These are phyloP conservation scores for Pegea sp. DNA, from an alignment of 23 tunicate species.

Conservation along the genomic window DNA sequence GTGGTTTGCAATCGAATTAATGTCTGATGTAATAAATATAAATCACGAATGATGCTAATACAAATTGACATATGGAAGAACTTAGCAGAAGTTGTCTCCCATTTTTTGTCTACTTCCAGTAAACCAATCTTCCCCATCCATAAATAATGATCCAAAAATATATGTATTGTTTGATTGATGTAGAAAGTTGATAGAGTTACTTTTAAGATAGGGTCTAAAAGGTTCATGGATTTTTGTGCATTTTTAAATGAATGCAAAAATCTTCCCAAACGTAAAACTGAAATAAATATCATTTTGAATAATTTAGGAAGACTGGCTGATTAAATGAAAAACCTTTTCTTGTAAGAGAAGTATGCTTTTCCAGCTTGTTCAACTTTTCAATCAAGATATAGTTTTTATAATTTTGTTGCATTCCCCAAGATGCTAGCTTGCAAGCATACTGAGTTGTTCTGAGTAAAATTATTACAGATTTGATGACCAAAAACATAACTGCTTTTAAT, in stretches of 20 bases:
- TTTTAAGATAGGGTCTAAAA: constrained; percentile 26
- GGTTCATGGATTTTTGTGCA: constrained; percentile 39
- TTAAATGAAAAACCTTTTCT: constrained; percentile 51
- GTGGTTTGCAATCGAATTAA: constrained; percentile 1
- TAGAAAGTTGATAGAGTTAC: constrained; percentile 34
- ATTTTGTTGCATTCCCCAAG: constrained; percentile 25
- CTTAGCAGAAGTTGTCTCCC: constrained; percentile 31
- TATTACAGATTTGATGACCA: too few species aligned
- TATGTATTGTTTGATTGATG: constrained; percentile 26
- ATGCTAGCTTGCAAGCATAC: constrained; percentile 47
- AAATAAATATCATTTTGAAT: not conserved
- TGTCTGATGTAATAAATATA: constrained; percentile 20
- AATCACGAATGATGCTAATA: constrained; percentile 21
- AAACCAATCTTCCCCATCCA: constrained; percentile 76
- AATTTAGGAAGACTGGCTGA: not conserved
- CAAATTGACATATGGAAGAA: constrained; percentile 36
- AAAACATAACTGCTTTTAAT: too few species aligned
- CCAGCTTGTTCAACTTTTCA: constrained; percentile 27
- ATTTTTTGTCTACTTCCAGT: constrained; percentile 29
- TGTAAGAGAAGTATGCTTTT: constrained; percentile 41
- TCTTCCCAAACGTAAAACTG: constrained; percentile 73
- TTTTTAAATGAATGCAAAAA: constrained; percentile 26
- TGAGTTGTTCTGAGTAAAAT: constrained; percentile 20
- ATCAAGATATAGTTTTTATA: constrained; percentile 8
- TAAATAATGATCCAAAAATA: constrained; percentile 62